Conservation (phyloP, 2,797 vertebrate species). For the Chiloscyllium punctatum region DNA sequence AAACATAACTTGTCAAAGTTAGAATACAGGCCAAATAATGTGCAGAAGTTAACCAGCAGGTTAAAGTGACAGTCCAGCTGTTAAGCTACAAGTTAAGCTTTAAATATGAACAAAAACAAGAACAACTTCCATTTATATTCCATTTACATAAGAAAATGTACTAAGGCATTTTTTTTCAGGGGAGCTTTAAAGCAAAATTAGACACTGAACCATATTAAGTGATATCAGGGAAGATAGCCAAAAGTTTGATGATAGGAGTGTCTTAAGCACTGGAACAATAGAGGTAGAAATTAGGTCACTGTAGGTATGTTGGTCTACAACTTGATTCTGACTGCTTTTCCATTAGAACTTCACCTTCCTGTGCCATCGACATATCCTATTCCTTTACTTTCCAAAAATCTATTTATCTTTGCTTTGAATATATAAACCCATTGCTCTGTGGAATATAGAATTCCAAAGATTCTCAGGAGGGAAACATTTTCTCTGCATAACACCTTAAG, state of each 20-base stretch:
- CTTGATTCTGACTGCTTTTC: neutral
- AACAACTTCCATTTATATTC: neutral
- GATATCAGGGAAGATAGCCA: neutral
- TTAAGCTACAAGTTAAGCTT: neutral
- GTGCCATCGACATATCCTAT: too few species aligned
- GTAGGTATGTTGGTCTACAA: neutral
- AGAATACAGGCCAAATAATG: neutral
- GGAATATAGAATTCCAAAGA: too few species aligned
- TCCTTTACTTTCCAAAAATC: neutral
- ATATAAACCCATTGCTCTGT: too few species aligned
- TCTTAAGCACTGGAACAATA: neutral
- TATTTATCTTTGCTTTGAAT: too few species aligned
- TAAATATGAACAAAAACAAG: neutral
- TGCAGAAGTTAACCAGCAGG: neutral
- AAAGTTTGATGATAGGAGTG: neutral
- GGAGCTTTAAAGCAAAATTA: neutral
- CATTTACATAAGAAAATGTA: neutral
- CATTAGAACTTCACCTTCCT: neutral
- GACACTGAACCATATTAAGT: neutral
- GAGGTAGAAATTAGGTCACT: neutral
- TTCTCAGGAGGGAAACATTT: too few species aligned
- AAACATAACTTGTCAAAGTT: neutral
- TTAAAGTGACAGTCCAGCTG: neutral
- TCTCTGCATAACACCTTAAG: too few species aligned
- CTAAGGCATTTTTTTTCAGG: neutral